Base-by-base conservation (phyloP, 92 coral and sea anemone genomes). In the Porites divaricata region DNA sequence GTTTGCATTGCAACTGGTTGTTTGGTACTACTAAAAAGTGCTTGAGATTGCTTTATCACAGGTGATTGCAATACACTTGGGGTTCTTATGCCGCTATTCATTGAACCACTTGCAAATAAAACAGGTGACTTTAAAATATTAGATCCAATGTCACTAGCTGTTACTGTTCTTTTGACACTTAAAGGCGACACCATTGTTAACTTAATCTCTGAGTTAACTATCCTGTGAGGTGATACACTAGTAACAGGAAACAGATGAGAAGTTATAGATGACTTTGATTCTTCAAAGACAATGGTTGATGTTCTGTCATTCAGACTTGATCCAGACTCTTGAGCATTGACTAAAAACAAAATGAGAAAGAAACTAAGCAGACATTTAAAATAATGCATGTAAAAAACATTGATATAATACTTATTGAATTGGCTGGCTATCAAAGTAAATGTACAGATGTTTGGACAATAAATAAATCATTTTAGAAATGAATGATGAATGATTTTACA, bases 321-420 rank as follows among this genome's bases (percentile, higher is more conserved):
- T 78, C 73, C 83, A 49, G 59, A 49, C 51, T 41, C 85, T 48
- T 56, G 85, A 2, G 76, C 76, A 54, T 2, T 68, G 48, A 58
- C 85, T 68, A 41, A 69, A 68, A 56, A 20, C 0, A 6, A 23
- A n/a, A 53, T 11, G n/a, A 4, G 15, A 9, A 19, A 62, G 19
- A 57, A 19, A 76, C 54, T 4, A 51, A 51, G n/a, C n/a, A n/a
- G n/a, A n/a, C n/a, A n/a, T n/a, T n/a, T n/a, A n/a, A n/a, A n/a
- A n/a, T n/a, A n/a, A n/a, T n/a, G n/a, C n/a, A n/a, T n/a, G n/a
- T n/a, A n/a, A n/a, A n/a, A n/a, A n/a, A n/a, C n/a, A n/a, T n/a
- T n/a, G n/a, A n/a, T n/a, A n/a, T n/a, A n/a, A n/a, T n/a, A n/a
- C n/a, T n/a, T n/a, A n/a, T n/a, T n/a, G n/a, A n/a, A n/a, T n/a